phyloP scores from a whole-genome alignment of 2,888 invertebrate genomes.

The Diarsia rubi region DNA sequence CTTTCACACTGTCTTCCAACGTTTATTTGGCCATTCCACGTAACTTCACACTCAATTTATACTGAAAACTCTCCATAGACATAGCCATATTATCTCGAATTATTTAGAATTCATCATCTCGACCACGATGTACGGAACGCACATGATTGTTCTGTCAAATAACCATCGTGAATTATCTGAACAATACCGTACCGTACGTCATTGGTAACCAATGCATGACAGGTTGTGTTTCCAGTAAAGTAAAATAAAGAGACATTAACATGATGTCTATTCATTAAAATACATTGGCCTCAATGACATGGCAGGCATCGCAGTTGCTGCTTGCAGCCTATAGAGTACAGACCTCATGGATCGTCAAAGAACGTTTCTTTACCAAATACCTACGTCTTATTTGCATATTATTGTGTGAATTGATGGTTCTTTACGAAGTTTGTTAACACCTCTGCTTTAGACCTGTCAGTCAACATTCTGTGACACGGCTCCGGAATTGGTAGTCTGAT shows the following conservation, averaged over 20 bases:
- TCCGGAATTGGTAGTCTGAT: background rate
- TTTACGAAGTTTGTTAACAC: conserved; percentile 24
- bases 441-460: background rate
- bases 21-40: background rate
- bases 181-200: background rate
- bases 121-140: background rate
- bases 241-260: background rate
- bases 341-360: background rate
- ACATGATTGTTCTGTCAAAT: conserved; percentile 3
- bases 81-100: background rate
- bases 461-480: background rate
- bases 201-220: background rate
- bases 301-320: background rate
- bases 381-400: background rate
- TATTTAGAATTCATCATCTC: background rate
- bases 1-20: background rate
- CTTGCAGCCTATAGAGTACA: background rate
- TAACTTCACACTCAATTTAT: background rate
- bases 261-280: conserved; percentile 1
- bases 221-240: conserved; percentile 7
- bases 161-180: conserved; percentile 12
- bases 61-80: background rate
- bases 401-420: conserved; percentile 22
- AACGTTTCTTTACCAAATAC: background rate
- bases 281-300: background rate